phyloP scores from a whole-genome alignment of 2,797 vertebrate species.

The Semaprochilodus insignis region DNA sequence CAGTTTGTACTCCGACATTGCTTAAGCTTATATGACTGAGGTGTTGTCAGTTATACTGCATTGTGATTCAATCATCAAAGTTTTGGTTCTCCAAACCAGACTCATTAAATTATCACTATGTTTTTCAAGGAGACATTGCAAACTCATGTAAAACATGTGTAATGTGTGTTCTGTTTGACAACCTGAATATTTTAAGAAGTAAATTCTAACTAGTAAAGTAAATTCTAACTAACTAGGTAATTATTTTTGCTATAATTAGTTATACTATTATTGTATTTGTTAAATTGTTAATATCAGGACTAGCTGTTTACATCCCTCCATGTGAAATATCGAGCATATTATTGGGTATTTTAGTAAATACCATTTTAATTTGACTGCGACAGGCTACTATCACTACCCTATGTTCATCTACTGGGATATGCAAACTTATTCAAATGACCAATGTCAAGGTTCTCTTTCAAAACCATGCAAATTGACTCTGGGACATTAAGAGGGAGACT shows the following conservation, averaged over 20 bases:
- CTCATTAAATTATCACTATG: neutral
- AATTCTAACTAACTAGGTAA: too few relatives aligned
- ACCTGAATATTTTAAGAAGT: too few relatives aligned
- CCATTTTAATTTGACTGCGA: conserved; percentile 41
- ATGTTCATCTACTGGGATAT: conserved; percentile 65
- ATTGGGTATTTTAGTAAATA: conserved; percentile 9
- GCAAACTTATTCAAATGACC: conserved; percentile 81
- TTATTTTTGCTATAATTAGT: too few relatives aligned
- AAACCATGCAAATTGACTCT: conserved; percentile 76
- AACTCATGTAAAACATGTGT: neutral
- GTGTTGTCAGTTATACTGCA: neutral
- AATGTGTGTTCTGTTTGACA: too few relatives aligned
- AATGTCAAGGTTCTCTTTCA: conserved; percentile 75
- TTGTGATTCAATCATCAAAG: neutral
- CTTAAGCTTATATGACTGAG: neutral
- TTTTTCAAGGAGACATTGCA: neutral
- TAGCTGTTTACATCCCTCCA: neutral
- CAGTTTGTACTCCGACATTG: neutral
- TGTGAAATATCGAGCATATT: neutral
- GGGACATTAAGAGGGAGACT: conserved; percentile 52
- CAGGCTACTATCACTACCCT: conserved; percentile 43
- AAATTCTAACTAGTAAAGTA: too few relatives aligned
- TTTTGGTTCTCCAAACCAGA: neutral
- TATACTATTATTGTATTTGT: neutral
- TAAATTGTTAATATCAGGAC: neutral